Evolutionary conservation across 2,797 vertebrate species (phyloP), one percentile per base, ranked within the genome.

Genomic region (Melopsittacus undulatus): DNA sequence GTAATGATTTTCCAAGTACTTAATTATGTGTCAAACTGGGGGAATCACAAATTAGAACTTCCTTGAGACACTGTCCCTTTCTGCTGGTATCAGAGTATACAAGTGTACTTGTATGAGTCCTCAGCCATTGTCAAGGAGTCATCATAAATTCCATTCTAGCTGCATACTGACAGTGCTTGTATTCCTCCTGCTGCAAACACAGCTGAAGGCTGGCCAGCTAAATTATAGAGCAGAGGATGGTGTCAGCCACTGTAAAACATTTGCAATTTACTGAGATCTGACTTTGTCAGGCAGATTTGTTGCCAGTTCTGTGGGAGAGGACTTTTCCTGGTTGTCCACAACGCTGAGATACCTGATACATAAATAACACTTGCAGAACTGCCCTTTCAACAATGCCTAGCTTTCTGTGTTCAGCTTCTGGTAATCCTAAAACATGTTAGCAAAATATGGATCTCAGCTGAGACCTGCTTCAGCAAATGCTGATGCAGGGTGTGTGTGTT

Each of bases 181-280:
- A 45, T 87, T 90, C 49, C 82, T 87, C 63, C 76, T 90, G 93
- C 90, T 77, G 80, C 96, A 94, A 91, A 92, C 24, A 42, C 6
- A 7, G 88, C 89, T 82, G 54, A 49, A 80, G 84, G 32, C 18
- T 89, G 94, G 82, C 77, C 90, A 67, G 18, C 68, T 42, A 46
- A 92, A 89, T 74, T 89, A 73, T 27, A 7, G 6, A 95, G 77
- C 91, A 87, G 72, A 54, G 87, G 56, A 87, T 61, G 78, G 95
- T 79, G 82, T 92, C 85, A 83, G 72, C 79, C 79, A 94, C 92
- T 62, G 70, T 92, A 94, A 94, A 84, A 48, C 62, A 79, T 38
- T 84, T 92, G 76, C 26, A 21, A 51, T 87, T 91, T 97, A 89
- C 59, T 89, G 91, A 96, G 96, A 48, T 43, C 46, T 83, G 89